phyloP scores from a whole-genome alignment of 1,140 invertebrate genomes.

The Zeugodacus cucurbitae region DNA sequence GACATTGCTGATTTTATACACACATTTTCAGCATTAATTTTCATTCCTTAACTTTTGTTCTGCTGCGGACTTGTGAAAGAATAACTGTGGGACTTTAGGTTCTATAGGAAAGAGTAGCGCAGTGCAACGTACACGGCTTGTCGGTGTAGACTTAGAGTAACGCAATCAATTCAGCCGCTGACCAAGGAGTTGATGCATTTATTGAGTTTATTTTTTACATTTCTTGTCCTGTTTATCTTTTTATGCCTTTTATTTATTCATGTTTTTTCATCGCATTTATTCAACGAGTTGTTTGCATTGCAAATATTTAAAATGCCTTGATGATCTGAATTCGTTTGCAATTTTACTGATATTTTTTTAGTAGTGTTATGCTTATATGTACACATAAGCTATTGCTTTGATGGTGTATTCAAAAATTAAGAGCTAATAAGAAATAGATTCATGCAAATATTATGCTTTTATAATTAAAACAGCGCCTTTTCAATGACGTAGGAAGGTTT shows the following conservation, averaged over 20 bases:
- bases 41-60: constrained; percentile 36
- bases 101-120: neutral
- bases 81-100: neutral
- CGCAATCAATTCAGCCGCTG: neutral
- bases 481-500: too few species aligned
- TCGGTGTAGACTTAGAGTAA: neutral
- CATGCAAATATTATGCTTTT: too few species aligned
- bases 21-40: constrained; percentile 35
- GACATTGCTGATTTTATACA: neutral
- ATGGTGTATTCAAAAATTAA: too few species aligned
- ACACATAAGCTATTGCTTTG: too few species aligned
- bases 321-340: constrained; percentile 15
- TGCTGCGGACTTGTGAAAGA: neutral
- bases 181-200: constrained; percentile 12
- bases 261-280: neutral
- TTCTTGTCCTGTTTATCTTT: neutral
- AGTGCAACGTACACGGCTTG: neutral
- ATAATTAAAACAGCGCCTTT: too few species aligned
- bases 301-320: neutral
- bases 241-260: neutral
- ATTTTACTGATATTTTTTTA: neutral
- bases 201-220: neutral
- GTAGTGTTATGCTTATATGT: neutral
- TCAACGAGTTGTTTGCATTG: constrained; percentile 17
- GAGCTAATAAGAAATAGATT: too few species aligned